Conservation (phyloP, 1,140 invertebrate species). For the Drosophila varians region DNA sequence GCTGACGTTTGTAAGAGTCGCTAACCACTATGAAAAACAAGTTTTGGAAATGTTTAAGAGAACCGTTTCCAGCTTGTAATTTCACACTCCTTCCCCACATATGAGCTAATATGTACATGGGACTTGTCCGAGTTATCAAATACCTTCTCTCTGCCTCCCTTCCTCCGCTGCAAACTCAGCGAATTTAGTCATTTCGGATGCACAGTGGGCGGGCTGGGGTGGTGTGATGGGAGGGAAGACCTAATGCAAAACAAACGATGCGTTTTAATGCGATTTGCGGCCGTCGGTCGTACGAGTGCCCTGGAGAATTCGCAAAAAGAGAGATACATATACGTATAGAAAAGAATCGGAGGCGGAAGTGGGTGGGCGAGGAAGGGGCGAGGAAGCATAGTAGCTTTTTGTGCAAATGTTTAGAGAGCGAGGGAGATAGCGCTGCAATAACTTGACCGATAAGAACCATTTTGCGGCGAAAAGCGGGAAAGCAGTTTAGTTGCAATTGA, state of each 20-base stretch:
- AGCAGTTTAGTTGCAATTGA: slow-evolving; percentile 3
- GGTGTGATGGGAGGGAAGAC: not conserved
- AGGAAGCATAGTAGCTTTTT: slow-evolving; percentile 5
- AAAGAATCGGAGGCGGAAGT: not conserved
- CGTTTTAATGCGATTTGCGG: slow-evolving; percentile 58
- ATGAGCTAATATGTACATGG: slow-evolving; percentile 53
- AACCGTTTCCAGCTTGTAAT: slow-evolving; percentile 23
- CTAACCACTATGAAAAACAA: no score
- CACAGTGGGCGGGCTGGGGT: not conserved
- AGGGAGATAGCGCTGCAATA: slow-evolving; percentile 7
- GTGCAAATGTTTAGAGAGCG: slow-evolving; percentile 16
- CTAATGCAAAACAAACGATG: slow-evolving; percentile 53
- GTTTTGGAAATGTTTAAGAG: not conserved
- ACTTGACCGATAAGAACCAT: slow-evolving; percentile 36
- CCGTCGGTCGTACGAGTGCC: slow-evolving; percentile 11
- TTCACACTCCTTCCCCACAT: slow-evolving; percentile 16
- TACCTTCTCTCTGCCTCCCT: slow-evolving; percentile 31
- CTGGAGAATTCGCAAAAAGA: slow-evolving; percentile 1
- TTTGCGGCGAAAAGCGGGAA: slow-evolving; percentile 22
- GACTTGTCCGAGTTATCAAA: slow-evolving; percentile 45
- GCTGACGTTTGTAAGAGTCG: no score
- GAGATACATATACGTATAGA: slow-evolving; percentile 17
- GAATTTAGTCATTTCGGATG: slow-evolving; percentile 6
- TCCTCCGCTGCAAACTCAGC: slow-evolving; percentile 31
- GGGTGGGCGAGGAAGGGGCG: slow-evolving; percentile 1